These are phyloP conservation scores for Oscheius sp. DNA, from an alignment of 1,140 invertebrate species.

Conservation along the genomic window DNA sequence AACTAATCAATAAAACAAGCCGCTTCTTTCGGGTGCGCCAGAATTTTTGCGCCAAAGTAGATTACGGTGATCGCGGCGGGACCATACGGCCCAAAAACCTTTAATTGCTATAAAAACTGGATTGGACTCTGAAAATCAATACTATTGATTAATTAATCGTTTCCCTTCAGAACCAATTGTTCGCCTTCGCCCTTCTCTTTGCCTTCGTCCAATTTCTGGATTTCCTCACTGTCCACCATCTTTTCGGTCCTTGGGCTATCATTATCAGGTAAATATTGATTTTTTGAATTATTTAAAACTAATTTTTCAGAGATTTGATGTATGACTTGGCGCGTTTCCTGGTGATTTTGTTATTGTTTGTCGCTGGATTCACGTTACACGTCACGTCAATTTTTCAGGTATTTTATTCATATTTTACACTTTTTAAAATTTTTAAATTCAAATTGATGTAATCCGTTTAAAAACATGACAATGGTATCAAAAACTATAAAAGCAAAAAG, in stretches of 20 bases:
- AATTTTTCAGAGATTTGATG: constrained; percentile 60
- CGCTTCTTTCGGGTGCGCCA: too few relatives aligned
- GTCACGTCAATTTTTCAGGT: constrained; percentile 92
- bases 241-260: constrained; percentile 92
- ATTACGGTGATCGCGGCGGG: too few relatives aligned
- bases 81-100: too few relatives aligned
- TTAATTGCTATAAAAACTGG: too few relatives aligned
- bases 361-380: constrained; percentile 96
- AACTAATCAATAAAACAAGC: too few relatives aligned
- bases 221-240: constrained; percentile 85
- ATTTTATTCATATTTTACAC: constrained; percentile 67
- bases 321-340: constrained; percentile 85
- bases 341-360: constrained; percentile 92
- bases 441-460: too few relatives aligned
- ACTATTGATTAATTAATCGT: too few relatives aligned
- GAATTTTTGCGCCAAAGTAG: too few relatives aligned
- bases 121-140: too few relatives aligned
- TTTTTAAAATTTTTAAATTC: constrained; percentile 1
- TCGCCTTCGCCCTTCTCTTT: constrained; percentile 86
- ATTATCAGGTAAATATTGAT: constrained; percentile 65
- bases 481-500: too few relatives aligned
- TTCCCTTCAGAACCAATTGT: constrained; percentile 91
- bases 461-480: too few relatives aligned
- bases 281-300: constrained; percentile 59
- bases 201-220: constrained; percentile 95